Evolutionary conservation across 2,797 vertebrate genomes (phyloP).

Genomic region (Sebastes oblongus): DNA sequence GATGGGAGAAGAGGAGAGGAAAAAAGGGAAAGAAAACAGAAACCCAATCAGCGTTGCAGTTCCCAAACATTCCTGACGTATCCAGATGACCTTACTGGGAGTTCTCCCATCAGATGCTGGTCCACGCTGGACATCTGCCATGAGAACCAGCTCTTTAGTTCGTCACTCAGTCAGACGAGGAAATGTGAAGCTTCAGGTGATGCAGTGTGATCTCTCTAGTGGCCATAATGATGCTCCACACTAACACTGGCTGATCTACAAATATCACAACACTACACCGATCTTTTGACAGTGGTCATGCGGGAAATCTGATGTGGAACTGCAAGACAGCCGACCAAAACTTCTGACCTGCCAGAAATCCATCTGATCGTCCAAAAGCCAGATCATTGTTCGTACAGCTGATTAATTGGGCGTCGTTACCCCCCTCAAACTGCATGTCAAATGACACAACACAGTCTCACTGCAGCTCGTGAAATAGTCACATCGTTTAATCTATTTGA

Average conservation of each 20-base stretch:
- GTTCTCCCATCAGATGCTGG: constrained; percentile 25
- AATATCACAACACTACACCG: not conserved
- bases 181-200: not conserved
- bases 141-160: constrained; percentile 48
- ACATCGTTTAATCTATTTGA: too few species aligned
- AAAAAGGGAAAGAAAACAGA: not conserved
- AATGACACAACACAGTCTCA: too few species aligned
- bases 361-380: too few species aligned
- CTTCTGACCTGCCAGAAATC: too few species aligned
- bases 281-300: too few species aligned
- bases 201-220: too few species aligned
- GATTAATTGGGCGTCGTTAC: too few species aligned
- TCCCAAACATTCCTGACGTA: constrained; percentile 52
- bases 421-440: too few species aligned
- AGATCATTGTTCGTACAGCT: too few species aligned
- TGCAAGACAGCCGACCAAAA: too few species aligned
- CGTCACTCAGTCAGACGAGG: not conserved
- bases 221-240: not conserved
- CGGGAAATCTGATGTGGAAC: too few species aligned
- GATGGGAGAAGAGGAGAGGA: constrained; percentile 7
- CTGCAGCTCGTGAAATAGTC: too few species aligned
- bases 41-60: not conserved
- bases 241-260: not conserved
- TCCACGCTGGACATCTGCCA: constrained; percentile 15
- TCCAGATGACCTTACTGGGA: constrained; percentile 23